Conservation (phyloP, 2,113 vertebrate species). For the Kobus ellipsiprymnus region DNA sequence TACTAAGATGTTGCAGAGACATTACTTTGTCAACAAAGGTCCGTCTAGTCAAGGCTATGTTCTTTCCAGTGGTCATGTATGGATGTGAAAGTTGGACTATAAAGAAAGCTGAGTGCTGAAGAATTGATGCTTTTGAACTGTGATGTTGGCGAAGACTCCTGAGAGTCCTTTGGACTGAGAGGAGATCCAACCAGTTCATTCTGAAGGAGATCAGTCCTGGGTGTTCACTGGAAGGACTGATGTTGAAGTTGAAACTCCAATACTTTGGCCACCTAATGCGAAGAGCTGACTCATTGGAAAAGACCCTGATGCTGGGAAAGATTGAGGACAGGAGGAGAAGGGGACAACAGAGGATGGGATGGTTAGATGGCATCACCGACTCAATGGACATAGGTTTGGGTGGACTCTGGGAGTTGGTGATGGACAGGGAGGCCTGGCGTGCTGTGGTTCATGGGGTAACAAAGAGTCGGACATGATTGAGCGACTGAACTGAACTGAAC, state of each 20-base stretch:
- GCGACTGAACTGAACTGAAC: background rate
- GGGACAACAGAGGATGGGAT: background rate
- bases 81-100: no score
- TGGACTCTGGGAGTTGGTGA: background rate
- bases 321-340: background rate
- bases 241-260: background rate
- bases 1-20: background rate
- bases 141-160: no score
- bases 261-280: background rate
- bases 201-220: background rate
- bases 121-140: no score
- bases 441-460: background rate
- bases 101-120: no score
- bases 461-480: rapidly evolving
- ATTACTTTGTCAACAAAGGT: no score
- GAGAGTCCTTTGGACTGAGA: no score
- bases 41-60: no score
- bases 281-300: background rate
- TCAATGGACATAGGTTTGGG: background rate
- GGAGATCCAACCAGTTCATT: background rate
- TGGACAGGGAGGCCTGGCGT: background rate
- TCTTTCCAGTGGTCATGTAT: no score
- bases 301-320: background rate
- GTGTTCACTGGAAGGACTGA: background rate
- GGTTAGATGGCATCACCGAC: background rate